Conservation (phyloP, 2,888 invertebrate species). For the Archaeoteleia sp. region DNA sequence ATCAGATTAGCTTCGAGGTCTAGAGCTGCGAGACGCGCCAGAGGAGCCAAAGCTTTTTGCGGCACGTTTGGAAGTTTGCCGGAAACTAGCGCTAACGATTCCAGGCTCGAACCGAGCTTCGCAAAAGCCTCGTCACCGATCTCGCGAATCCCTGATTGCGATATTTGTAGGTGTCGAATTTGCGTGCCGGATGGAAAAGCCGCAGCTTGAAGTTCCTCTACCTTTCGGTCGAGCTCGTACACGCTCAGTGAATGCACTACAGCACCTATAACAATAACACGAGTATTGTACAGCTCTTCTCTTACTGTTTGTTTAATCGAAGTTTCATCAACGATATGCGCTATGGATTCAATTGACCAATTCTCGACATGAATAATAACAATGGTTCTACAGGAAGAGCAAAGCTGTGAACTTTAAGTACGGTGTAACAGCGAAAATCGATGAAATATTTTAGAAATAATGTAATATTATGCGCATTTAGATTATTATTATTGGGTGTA, state of each 20-base stretch:
- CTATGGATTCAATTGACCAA: conserved; percentile 11
- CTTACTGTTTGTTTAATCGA: conserved; percentile 7
- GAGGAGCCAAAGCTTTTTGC: conserved; percentile 84
- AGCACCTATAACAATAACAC: conserved; percentile 56
- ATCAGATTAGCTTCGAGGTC: conserved; percentile 91
- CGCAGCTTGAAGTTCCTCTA: conserved; percentile 84
- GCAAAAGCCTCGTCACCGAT: conserved; percentile 72
- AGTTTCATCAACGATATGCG: conserved; percentile 20
- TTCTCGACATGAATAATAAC: conserved; percentile 8
- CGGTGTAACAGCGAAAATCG: neutral
- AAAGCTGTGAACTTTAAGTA: neutral
- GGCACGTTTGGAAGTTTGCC: conserved; percentile 85
- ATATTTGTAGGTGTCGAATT: conserved; percentile 86
- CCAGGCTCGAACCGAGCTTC: conserved; percentile 75
- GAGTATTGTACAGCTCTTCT: neutral
- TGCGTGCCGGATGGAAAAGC: conserved; percentile 83
- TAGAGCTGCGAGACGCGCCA: conserved; percentile 83
- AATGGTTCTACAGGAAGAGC: conserved; percentile 3
- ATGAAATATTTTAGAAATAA: no score
- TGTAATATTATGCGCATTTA: no score
- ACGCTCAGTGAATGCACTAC: conserved; percentile 89
- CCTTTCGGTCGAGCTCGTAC: conserved; percentile 89
- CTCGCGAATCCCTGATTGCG: conserved; percentile 79
- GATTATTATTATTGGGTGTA: no score
- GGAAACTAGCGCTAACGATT: conserved; percentile 86